A percentile compares a stretch with the other conserved stretches of the same genome.
phyloP scores from a whole-genome alignment of 2,797 vertebrate species.

The Holocentrus rufus region DNA sequence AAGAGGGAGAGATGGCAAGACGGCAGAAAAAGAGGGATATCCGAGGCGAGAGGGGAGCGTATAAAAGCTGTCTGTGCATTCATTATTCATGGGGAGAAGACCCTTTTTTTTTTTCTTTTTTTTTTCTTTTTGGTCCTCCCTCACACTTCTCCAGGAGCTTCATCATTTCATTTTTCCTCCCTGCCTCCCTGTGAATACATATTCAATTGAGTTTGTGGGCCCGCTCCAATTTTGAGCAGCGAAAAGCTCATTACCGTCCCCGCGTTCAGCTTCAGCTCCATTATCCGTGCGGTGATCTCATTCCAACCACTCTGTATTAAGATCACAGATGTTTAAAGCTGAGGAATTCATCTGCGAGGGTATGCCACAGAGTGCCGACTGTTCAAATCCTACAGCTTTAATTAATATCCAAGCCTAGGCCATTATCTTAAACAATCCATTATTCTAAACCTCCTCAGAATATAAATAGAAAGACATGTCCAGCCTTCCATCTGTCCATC shows the following conservation, averaged over 20 bases:
- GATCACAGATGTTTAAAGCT: neutral
- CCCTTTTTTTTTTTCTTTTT: too few species aligned
- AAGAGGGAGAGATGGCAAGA: neutral
- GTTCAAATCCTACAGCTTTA: constrained; percentile 2
- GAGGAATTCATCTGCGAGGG: constrained; percentile 2
- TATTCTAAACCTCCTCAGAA: neutral
- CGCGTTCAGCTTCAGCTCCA: constrained; percentile 20
- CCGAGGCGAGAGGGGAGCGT: constrained; percentile 20
- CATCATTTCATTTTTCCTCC: constrained; percentile 33
- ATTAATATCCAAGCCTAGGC: neutral
- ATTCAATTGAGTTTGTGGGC: constrained; percentile 19
- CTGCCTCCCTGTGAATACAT: constrained; percentile 11
- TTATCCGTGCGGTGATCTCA: constrained; percentile 16
- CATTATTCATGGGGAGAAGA: constrained; percentile 61
- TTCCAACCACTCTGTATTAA: neutral
- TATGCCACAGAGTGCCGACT: neutral
- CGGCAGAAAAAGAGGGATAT: neutral
- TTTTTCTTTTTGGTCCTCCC: constrained; percentile 36
- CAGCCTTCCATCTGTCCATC: constrained; percentile 28
- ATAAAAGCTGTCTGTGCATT: constrained; percentile 50
- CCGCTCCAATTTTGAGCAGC: constrained; percentile 14
- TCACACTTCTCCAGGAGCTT: constrained; percentile 19
- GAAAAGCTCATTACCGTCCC: constrained; percentile 31
- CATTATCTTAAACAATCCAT: neutral
- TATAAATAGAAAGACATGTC: neutral